Evolutionary conservation across 2,888 invertebrate genomes (phyloP).

Genomic region (Dolichomitus sp.): DNA sequence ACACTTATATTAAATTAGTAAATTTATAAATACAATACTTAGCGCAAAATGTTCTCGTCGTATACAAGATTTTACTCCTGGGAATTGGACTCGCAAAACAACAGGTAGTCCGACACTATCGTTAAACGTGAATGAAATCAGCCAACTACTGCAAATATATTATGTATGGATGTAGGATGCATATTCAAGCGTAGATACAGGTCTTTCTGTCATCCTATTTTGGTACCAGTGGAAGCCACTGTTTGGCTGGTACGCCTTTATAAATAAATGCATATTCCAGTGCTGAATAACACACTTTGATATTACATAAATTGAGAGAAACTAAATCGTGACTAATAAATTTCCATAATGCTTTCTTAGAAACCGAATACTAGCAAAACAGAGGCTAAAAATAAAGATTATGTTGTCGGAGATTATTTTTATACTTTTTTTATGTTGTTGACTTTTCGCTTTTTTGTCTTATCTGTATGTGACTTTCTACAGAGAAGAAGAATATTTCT

Average conservation of each 20-base stretch:
- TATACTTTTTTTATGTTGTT: too few relatives aligned
- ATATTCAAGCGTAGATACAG: slow-evolving; percentile 1
- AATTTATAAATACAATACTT: too few relatives aligned
- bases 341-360: not conserved
- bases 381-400: not conserved
- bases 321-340: not conserved
- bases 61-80: not conserved
- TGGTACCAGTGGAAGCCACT: not conserved
- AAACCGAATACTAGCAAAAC: not conserved
- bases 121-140: not conserved
- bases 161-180: slow-evolving; percentile 1
- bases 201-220: not conserved
- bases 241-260: not conserved
- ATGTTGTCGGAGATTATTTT: not conserved
- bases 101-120: not conserved
- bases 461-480: too few relatives aligned
- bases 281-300: not conserved
- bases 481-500: too few relatives aligned
- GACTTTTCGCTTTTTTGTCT: too few relatives aligned
- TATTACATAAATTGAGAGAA: not conserved
- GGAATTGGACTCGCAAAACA: not conserved
- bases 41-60: not conserved
- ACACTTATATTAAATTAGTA: not conserved
- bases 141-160: not conserved
- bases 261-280: slow-evolving; percentile 6